Conservation (phyloP, 1,140 invertebrate species). For the Drosophila ogumai region DNA sequence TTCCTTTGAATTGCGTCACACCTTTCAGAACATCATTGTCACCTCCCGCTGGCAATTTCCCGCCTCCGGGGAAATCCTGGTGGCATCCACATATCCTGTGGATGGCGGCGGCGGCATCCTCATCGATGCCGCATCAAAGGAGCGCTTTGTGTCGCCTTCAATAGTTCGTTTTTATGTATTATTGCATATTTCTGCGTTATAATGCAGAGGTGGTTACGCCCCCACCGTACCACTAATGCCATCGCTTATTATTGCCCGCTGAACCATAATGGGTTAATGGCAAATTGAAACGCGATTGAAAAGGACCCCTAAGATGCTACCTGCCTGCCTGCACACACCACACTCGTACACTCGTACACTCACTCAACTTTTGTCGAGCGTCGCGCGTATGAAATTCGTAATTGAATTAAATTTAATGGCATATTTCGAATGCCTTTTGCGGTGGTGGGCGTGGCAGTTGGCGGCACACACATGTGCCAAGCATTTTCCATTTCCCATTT, state of each 20-base stretch:
- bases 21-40: constrained; percentile 54
- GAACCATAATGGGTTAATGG: constrained; percentile 82
- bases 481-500: constrained; percentile 26
- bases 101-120: background rate
- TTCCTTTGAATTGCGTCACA: constrained; percentile 62
- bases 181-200: constrained; percentile 73
- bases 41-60: constrained; percentile 52
- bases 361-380: constrained; percentile 8
- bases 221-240: constrained; percentile 25
- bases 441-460: constrained; percentile 34
- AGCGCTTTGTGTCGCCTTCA: constrained; percentile 72
- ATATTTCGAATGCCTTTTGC: constrained; percentile 68
- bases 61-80: constrained; percentile 42
- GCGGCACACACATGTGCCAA: constrained; percentile 38
- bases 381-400: constrained; percentile 74
- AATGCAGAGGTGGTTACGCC: constrained; percentile 27
- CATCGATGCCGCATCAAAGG: constrained; percentile 59
- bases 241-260: constrained; percentile 71
- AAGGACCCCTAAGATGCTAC: constrained; percentile 28
- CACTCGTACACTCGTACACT: background rate
- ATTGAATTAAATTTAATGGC: constrained; percentile 83
- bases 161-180: constrained; percentile 77
- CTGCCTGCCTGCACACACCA: background rate
- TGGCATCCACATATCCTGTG: constrained; percentile 19
- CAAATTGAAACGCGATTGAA: constrained; percentile 79